A percentile compares a stretch with the other conserved stretches of the same genome.
These are phyloP conservation scores for Hylyphantes graminicola DNA, from an alignment of 1,140 invertebrate species.

Conservation along the genomic window DNA sequence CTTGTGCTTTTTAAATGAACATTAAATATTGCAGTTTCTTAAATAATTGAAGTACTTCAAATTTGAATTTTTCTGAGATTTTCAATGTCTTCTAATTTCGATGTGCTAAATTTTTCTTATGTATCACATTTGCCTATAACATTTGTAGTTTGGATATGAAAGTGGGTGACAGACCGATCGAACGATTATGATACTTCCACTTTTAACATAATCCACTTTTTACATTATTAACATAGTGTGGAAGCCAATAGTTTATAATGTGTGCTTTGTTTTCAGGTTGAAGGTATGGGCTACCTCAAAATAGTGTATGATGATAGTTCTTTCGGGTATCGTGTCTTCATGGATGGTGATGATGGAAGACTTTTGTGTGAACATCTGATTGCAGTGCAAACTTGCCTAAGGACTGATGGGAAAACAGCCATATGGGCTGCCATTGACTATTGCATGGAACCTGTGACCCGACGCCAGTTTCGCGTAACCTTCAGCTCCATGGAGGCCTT, in stretches of 20 bases:
- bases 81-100: too few relatives aligned
- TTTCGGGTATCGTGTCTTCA: conserved; percentile 68
- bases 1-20: too few relatives aligned
- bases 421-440: conserved; percentile 71
- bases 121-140: too few relatives aligned
- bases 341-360: conserved; percentile 68
- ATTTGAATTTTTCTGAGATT: too few relatives aligned
- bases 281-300: conserved; percentile 69
- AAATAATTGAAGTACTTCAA: too few relatives aligned
- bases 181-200: neutral
- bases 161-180: neutral
- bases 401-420: conserved; percentile 68
- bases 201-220: neutral
- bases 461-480: conserved; percentile 68
- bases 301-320: conserved; percentile 71
- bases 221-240: neutral
- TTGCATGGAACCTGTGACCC: conserved; percentile 67
- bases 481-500: conserved; percentile 68
- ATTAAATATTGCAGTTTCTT: too few relatives aligned
- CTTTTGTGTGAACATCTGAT: conserved; percentile 71
- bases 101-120: too few relatives aligned
- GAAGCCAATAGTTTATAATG: neutral
- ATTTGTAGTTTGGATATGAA: neutral
- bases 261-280: conserved; percentile 17
- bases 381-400: conserved; percentile 68